Evolutionary conservation across 2,888 invertebrate species (phyloP), one percentile per base, ranked within the genome.

Genomic region (Caenorhabditis becei): DNA sequence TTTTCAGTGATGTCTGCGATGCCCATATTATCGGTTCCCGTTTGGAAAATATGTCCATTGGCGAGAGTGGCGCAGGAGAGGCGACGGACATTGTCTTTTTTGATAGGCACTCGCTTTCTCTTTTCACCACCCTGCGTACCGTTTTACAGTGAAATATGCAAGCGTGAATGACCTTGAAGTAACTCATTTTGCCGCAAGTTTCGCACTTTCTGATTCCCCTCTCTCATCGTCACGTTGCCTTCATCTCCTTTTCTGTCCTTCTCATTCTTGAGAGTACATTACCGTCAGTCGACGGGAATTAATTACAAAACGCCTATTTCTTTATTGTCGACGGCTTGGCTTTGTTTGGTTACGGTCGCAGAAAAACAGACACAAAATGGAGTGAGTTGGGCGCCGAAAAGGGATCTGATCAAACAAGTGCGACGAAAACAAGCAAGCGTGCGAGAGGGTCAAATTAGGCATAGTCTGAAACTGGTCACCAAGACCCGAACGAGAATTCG

Each of bases 111-210:
- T 69, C 32, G 23, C 47, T 56, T 49, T 56, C 53, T 59, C 54
- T 54, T 53, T 61, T 37, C 32, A 8, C 23, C 69, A 35, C 58
- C 62, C 26, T 35, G 26, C 51, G 41, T 32, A 14, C 75, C 67
- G 58, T 66, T 71, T 72, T 75, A 69, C 49, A 62, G 53, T 67
- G 47, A 56, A 74, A 82, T 82, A 82, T 82, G 82, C 82, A 82
- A 82, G 82, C 78, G 82, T 82, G 82, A 82, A 82, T 82, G 82
- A 79, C 82, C 82, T 82, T 82, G 80, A 58, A 79, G 69, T 77
- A 65, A 78, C 70, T 78, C 71, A 65, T 65, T 71, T 77, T 71
- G 51, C 63, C 78, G 69, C 77, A 69, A 77, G 72, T 72, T 79
- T 79, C 72, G 66, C 79, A 72, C 72, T 79, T 78, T 79, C 67